Evolutionary conservation across 2,888 invertebrate species (phyloP), one percentile per base, ranked within the genome.

Genomic region (Amiota mariae): DNA sequence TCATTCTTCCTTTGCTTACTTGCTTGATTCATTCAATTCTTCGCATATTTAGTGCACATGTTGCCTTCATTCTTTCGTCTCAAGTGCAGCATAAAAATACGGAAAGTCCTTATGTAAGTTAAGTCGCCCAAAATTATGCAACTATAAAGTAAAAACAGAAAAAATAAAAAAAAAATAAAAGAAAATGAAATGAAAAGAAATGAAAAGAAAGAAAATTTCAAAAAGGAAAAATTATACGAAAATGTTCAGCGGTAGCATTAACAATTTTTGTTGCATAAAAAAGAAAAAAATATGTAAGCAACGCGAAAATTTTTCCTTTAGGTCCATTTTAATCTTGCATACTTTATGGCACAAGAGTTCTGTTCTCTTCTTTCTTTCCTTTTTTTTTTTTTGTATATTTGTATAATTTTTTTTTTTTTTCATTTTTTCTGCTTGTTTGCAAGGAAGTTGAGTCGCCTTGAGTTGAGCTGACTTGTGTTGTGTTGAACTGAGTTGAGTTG

Each of bases 321-420:
- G 71, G 76, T 72, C 72, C 74, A 72, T 71, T 76, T 76, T 72
- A 68, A 18, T 72, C 70, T 67, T 76, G 75, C 75, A 76, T 74
- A 72, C 74, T 77, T 77, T 74, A 75, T 73, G 75, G 74, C 72
- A 70, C 49, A 67, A 10, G 46, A 36, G 9, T 49, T 71, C 24
- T 51, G n/a, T n/a, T 59, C 24, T 49, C 24, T 15, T 11, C 9
- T 46, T 24, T 18, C 20, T 36, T 70, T 57, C 18, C 3, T 15
- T 10, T 47, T 47, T 56, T 10, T 59, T 18, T 20, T 18, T 20
- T 57, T 13, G n/a, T 57, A 15, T 8, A 15, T 57, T 57, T 57
- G 10, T 57, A n/a, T n/a, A 4, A n/a, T n/a, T n/a, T n/a, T n/a
- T n/a, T n/a, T n/a, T n/a, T 54, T 54, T 10, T 54, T 54, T 54